A percentile compares a stretch with the other conserved stretches of the same genome.
Evolutionary conservation across 2,113 vertebrate species (phyloP).

Genomic region (Glaucomys volans): DNA sequence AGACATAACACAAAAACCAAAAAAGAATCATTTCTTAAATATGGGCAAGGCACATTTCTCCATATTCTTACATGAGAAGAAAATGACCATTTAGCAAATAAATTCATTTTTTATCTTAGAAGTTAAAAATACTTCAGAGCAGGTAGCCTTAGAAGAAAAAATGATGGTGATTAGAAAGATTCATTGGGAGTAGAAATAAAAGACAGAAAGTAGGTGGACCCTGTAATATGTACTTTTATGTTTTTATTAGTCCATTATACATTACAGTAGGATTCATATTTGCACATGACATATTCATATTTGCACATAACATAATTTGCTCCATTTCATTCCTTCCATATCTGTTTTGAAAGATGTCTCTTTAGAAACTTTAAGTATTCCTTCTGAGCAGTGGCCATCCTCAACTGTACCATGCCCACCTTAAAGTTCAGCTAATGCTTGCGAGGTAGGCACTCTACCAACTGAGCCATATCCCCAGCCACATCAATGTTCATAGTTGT

Average conservation of each 20-base stretch:
- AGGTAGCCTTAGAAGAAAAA: not conserved
- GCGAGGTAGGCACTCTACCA: too few relatives aligned
- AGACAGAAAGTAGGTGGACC: rapidly evolving
- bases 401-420: not conserved
- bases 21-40: not conserved
- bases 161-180: not conserved
- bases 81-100: not conserved
- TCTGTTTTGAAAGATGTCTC: not conserved
- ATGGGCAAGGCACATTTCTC: not conserved
- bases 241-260: too few relatives aligned
- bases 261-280: too few relatives aligned
- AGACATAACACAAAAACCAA: not conserved
- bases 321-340: too few relatives aligned
- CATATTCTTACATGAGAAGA: not conserved
- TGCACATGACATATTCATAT: too few relatives aligned
- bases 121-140: not conserved
- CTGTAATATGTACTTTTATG: not conserved
- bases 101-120: not conserved
- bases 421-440: not conserved
- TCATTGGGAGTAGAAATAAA: not conserved
- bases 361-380: not conserved
- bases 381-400: not conserved
- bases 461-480: too few relatives aligned
- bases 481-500: too few relatives aligned
- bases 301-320: too few relatives aligned